These are phyloP conservation scores for Misgurnus mizolepis DNA, from an alignment of 2,113 vertebrate genomes.

Conservation along the genomic window DNA sequence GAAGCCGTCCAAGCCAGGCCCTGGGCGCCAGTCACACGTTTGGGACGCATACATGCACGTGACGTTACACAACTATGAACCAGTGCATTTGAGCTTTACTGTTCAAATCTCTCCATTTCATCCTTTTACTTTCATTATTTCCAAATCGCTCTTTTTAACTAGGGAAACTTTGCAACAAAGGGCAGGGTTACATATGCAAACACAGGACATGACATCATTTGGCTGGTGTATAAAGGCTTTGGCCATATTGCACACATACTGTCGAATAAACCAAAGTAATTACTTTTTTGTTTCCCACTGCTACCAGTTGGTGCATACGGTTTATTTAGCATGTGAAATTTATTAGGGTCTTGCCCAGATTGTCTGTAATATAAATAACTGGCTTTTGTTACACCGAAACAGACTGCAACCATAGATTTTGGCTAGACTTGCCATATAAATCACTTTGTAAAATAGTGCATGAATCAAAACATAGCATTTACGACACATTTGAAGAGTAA, in stretches of 20 bases:
- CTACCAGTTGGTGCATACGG: no score
- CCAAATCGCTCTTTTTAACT: conserved; percentile 37
- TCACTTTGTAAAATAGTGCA: conserved; percentile 8
- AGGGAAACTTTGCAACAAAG: conserved; percentile 28
- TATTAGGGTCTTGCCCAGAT: no score
- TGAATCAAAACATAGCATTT: conserved; percentile 23
- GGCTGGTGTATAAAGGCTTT: conserved; percentile 35
- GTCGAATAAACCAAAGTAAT: background rate
- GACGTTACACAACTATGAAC: conserved; percentile 51
- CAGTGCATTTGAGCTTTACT: conserved; percentile 21
- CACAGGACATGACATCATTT: conserved; percentile 59
- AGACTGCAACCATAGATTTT: conserved; percentile 6
- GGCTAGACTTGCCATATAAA: background rate
- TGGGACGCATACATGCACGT: conserved; percentile 55
- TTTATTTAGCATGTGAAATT: background rate
- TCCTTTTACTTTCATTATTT: background rate
- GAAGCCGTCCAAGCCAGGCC: conserved; percentile 14
- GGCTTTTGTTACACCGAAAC: background rate
- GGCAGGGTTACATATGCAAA: conserved; percentile 49
- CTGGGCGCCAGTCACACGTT: conserved; percentile 49
- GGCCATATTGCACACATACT: conserved; percentile 14
- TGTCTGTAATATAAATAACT: background rate
- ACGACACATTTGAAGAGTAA: conserved; percentile 29
- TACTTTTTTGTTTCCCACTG: background rate
- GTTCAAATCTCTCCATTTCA: background rate